Conservation (phyloP, 2,797 vertebrate genomes). For the Cuniculus paca region DNA sequence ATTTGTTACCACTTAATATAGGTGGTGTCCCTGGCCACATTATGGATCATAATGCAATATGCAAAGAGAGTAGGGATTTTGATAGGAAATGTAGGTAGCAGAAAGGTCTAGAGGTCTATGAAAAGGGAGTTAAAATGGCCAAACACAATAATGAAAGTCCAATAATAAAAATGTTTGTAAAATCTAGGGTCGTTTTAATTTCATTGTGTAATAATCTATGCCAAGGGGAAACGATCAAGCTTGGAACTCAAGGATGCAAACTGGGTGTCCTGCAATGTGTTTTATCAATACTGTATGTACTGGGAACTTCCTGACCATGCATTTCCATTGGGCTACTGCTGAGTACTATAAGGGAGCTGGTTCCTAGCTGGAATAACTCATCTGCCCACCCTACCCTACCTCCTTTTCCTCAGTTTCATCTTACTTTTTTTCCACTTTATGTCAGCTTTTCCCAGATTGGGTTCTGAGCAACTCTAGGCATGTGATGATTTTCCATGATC, state of each 20-base stretch:
- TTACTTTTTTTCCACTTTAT: background rate
- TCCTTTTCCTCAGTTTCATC: no score
- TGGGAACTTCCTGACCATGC: background rate
- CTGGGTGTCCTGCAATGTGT: background rate
- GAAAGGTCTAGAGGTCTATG: background rate
- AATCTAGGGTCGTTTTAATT: background rate
- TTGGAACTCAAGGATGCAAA: background rate
- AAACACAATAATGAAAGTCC: conserved; percentile 13
- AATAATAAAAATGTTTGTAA: conserved; percentile 14
- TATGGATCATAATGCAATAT: background rate
- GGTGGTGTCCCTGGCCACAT: background rate
- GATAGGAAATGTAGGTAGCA: background rate
- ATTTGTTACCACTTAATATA: background rate
- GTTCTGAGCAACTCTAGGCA: background rate
- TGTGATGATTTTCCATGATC: conserved; percentile 4
- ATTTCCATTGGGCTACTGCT: background rate
- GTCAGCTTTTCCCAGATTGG: background rate
- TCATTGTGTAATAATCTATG: background rate
- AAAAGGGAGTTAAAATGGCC: background rate
- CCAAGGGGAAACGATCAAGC: background rate
- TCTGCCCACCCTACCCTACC: background rate
- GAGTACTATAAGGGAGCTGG: background rate
- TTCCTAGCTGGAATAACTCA: background rate
- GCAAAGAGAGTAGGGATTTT: background rate
- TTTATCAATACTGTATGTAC: background rate